A percentile compares a stretch with the other conserved stretches of the same genome.
Evolutionary conservation across 2,113 vertebrate species (phyloP).

Genomic region (Reinhardtius hippoglossoides): DNA sequence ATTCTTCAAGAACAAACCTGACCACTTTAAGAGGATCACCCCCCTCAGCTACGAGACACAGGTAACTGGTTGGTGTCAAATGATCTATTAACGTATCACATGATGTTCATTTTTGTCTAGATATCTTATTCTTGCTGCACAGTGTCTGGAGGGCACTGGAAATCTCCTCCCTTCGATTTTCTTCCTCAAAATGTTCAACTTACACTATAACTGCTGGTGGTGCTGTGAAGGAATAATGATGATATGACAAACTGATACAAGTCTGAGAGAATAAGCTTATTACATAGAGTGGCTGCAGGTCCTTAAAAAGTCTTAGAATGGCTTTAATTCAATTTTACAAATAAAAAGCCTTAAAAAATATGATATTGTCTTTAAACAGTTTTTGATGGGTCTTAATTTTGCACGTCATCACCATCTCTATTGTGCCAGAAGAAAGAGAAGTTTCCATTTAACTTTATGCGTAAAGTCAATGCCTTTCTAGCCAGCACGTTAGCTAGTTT

Average conservation of each 20-base stretch:
- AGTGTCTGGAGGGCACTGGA: neutral
- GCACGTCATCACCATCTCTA: too few species aligned
- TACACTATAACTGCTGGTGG: neutral
- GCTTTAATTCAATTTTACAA: too few species aligned
- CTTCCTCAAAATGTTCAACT: neutral
- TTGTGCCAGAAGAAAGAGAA: too few species aligned
- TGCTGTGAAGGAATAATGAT: constrained; percentile 3
- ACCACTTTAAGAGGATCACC: neutral
- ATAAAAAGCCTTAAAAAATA: too few species aligned
- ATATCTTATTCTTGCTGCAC: too few species aligned
- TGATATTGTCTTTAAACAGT: too few species aligned
- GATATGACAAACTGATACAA: constrained; percentile 8
- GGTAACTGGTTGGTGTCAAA: neutral
- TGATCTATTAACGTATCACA: neutral
- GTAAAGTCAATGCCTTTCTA: too few species aligned
- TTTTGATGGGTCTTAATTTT: too few species aligned
- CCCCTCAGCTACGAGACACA: neutral
- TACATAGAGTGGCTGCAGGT: neutral
- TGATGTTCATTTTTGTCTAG: neutral
- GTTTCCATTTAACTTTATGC: too few species aligned
- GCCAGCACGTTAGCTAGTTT: too few species aligned
- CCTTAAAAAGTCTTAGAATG: too few species aligned
- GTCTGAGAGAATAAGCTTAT: neutral
- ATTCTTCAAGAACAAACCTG: neutral
- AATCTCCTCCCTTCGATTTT: neutral